phyloP scores from a whole-genome alignment of 2,797 vertebrate species.

The Simalia tracyae region DNA sequence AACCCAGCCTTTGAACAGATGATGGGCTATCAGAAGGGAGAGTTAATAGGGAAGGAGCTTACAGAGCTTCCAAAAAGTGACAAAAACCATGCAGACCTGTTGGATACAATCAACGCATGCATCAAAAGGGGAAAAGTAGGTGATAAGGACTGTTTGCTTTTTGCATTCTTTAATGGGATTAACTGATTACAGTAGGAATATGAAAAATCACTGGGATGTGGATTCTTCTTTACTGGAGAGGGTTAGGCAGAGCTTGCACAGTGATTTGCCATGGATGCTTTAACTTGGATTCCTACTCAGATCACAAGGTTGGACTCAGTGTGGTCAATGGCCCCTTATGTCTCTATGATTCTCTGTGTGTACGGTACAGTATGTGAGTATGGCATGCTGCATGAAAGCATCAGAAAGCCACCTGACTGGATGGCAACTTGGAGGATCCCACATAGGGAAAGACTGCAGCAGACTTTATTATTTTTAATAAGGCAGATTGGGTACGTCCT shows the following conservation, averaged over 20 bases:
- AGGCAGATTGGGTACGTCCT: background rate
- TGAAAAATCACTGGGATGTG: background rate
- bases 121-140: constrained; percentile 94
- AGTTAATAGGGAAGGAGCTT: constrained; percentile 90
- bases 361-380: background rate
- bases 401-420: background rate
- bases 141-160: background rate
- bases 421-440: background rate
- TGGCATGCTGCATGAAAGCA: background rate
- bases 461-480: background rate
- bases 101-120: constrained; percentile 90
- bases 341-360: background rate
- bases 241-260: background rate
- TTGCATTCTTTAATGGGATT: background rate
- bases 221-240: background rate
- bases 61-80: constrained; percentile 89
- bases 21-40: constrained; percentile 93
- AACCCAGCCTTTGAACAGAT: constrained; percentile 93
- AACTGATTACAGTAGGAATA: background rate
- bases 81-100: constrained; percentile 86
- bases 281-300: background rate
- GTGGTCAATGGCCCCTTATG: background rate
- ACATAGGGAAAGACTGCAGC: background rate
- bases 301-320: background rate
- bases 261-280: background rate